These are phyloP conservation scores for Gymnoscopelus braueri DNA, from an alignment of 2,797 vertebrate genomes.

Conservation along the genomic window DNA sequence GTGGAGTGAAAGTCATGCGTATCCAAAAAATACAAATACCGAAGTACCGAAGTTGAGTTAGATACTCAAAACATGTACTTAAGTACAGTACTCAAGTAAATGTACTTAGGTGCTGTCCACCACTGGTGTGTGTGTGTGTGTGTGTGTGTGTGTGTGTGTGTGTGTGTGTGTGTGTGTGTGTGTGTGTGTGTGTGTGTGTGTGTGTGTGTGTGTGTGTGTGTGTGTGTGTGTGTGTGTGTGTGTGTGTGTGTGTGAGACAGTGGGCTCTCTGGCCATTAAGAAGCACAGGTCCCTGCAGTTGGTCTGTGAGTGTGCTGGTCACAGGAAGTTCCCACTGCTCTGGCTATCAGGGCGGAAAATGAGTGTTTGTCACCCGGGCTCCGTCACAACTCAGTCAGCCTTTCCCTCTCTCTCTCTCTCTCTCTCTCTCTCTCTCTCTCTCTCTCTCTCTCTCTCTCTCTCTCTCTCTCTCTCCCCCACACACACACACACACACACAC, in stretches of 20 bases:
- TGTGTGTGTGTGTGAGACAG: slow-evolving; percentile 5
- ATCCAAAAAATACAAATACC: too few relatives aligned
- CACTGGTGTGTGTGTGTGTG: too few relatives aligned
- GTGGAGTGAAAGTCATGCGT: too few relatives aligned
- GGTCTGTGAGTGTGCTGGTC: slow-evolving; percentile 67
- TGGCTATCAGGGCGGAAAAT: slow-evolving; percentile 82
- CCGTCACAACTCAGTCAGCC: slow-evolving; percentile 53
- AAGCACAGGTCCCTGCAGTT: slow-evolving; percentile 40
- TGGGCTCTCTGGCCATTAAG: slow-evolving; percentile 19
- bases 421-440: slow-evolving; percentile 17
- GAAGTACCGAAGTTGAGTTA: too few relatives aligned
- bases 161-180: too few relatives aligned
- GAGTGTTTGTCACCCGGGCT: slow-evolving; percentile 76
- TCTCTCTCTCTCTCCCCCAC: slow-evolving; percentile 1
- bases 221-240: too few relatives aligned
- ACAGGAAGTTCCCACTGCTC: slow-evolving; percentile 84
- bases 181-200: too few relatives aligned
- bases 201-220: too few relatives aligned
- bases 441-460: neutral
- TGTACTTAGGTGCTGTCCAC: too few relatives aligned
- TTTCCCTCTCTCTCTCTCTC: slow-evolving; percentile 10
- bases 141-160: too few relatives aligned
- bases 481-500: neutral
- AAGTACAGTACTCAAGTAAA: too few relatives aligned
- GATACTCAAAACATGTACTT: too few relatives aligned